Base-by-base conservation (phyloP, 2,113 vertebrate species). In the Sturnira hondurensis region DNA sequence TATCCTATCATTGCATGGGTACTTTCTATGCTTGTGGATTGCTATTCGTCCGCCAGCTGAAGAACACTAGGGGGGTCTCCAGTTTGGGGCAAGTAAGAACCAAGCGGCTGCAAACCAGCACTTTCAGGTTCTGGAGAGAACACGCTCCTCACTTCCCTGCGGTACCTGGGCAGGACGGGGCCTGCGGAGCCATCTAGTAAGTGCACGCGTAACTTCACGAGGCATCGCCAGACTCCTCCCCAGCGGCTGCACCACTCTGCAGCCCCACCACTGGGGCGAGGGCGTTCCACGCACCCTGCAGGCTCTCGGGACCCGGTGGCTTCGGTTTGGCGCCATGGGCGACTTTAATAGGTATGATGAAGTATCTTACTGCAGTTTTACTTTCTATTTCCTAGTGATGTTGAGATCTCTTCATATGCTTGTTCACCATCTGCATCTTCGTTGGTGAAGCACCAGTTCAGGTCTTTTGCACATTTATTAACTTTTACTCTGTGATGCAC, bases 281-380 rank as follows among this genome's bases (percentile, higher is more conserved):
- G 14, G 4, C 11, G 5, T 3, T 43, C 2, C 26, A 54, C 41
- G 0, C 26, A 19, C 28, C 33, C 36, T 20, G 15, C 5, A 45
- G 38, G 47, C 58, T 70, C 47, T 24, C 3, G 4, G 73, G 22
- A 24, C 19, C 22, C 26, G 14, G 47, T 2, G 11, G 52, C 22
- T 52, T 4, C 28, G 20, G 4, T 56, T 9, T 31, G 73, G 6
- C 15, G 36, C 38, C 67, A 36, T 28, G 47, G 22, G 61, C 17
- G 61, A 77, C 68, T 96, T 41, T 91, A 87, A 43, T 2, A 45
- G 24, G 31, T 31, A 2, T 13, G 8, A 26, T n/a, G 8, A 86
- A 65, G n/a, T 47, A 45, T 22, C 10, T 84, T 47, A 63, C 4
- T 50, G 15, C 28, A 52, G 61, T n/a, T 70, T 83, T 45, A 73